phyloP scores from a whole-genome alignment of 1,140 invertebrate species.

The Pentalonia nigronervosa region DNA sequence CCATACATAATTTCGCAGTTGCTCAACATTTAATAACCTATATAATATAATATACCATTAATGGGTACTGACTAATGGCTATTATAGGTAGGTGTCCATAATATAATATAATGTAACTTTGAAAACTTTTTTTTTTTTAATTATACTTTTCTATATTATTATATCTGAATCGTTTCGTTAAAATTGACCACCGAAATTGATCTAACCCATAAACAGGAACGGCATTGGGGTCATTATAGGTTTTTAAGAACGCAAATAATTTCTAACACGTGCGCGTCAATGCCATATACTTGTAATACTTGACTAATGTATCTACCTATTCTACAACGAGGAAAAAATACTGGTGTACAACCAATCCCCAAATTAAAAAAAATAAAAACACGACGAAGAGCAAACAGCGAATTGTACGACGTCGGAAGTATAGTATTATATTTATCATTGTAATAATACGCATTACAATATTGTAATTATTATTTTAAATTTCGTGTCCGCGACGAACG shows the following conservation, averaged over 20 bases:
- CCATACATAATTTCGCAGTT: background rate
- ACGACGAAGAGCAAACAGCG: background rate
- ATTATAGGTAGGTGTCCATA: background rate
- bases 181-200: background rate
- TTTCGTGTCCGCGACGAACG: background rate
- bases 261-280: background rate
- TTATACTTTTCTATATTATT: background rate
- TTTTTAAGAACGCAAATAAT: background rate
- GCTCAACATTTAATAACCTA: slow-evolving; percentile 9
- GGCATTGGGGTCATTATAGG: background rate
- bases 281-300: background rate
- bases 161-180: background rate
- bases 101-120: background rate
- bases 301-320: background rate
- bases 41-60: background rate
- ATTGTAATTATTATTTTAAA: background rate
- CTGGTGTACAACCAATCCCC: background rate
- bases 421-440: background rate
- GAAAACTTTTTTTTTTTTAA: background rate
- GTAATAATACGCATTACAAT: background rate
- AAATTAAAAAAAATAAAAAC: background rate
- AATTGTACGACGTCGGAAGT: background rate
- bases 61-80: background rate
- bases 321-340: background rate
- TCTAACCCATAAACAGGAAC: background rate